phyloP scores from a whole-genome alignment of 2,113 vertebrate species.

The Ploceus nigricollis region DNA sequence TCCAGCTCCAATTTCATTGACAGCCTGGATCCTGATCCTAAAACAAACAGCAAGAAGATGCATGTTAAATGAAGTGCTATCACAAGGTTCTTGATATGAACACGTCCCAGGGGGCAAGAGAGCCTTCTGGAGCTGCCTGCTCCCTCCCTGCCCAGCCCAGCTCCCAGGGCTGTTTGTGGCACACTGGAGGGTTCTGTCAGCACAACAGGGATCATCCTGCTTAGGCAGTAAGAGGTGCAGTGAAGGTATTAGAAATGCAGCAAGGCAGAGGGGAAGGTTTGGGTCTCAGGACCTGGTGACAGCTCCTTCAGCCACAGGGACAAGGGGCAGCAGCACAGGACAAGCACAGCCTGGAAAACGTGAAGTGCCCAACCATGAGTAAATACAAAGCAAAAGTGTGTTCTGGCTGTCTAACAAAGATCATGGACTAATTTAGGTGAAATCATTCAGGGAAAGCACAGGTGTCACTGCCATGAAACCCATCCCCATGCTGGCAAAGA shows the following conservation, averaged over 20 bases:
- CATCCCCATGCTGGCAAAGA: background rate
- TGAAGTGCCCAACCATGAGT: background rate
- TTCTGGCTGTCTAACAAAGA: background rate
- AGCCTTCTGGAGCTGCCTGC: background rate
- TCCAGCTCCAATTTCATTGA: slow-evolving; percentile 90
- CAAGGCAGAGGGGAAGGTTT: background rate
- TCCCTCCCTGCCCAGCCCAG: background rate
- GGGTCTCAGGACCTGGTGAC: background rate
- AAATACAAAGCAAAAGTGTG: background rate
- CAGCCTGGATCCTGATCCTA: slow-evolving; percentile 90
- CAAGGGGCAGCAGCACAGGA: background rate
- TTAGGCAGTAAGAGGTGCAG: background rate
- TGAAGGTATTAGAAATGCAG: background rate
- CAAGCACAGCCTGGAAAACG: background rate
- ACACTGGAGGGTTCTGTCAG: background rate
- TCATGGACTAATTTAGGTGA: background rate
- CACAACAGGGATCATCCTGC: background rate
- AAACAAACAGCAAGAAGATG: background rate
- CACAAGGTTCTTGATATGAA: background rate
- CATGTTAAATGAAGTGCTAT: background rate
- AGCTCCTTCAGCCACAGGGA: background rate
- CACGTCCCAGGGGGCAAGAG: background rate
- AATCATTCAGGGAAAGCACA: background rate
- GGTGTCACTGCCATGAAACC: background rate
- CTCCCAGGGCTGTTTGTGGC: background rate